Evolutionary conservation across 2,888 invertebrate species (phyloP).

Genomic region (Watsonalla binaria): DNA sequence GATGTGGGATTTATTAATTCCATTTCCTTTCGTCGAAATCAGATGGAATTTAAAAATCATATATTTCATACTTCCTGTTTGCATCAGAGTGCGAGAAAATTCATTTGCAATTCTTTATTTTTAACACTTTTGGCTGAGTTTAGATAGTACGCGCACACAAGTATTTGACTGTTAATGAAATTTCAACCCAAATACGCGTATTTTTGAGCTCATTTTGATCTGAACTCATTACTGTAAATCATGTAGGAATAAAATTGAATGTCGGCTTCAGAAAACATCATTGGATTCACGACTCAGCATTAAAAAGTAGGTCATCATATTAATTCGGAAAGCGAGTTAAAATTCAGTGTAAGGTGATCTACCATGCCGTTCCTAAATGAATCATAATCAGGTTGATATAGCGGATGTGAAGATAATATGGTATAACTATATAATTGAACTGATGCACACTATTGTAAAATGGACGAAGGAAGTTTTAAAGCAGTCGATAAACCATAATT

Average conservation of each 20-base stretch:
- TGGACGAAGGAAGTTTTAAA: no score
- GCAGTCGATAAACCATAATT: no score
- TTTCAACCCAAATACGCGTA: no score
- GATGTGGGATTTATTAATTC: slow-evolving; percentile 24
- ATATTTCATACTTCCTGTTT: slow-evolving; percentile 22
- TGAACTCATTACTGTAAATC: no score
- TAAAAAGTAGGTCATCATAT: slow-evolving; percentile 45
- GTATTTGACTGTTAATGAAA: no score
- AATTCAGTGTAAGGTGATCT: neutral
- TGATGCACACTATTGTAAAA: no score
- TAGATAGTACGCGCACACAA: no score
- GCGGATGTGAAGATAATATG: no score
- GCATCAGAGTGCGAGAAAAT: neutral
- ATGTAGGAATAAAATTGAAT: no score
- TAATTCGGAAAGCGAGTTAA: slow-evolving; percentile 32
- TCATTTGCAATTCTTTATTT: neutral
- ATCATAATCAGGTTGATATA: slow-evolving; percentile 14
- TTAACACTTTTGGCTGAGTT: no score
- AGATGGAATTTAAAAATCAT: slow-evolving; percentile 29
- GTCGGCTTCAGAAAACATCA: slow-evolving; percentile 8
- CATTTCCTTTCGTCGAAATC: slow-evolving; percentile 27
- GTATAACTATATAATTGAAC: no score
- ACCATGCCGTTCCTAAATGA: slow-evolving; percentile 20
- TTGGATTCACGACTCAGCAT: slow-evolving; percentile 33
- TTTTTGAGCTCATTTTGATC: no score